Conservation (phyloP, 2,888 invertebrate genomes). For the Andrena praecox region DNA sequence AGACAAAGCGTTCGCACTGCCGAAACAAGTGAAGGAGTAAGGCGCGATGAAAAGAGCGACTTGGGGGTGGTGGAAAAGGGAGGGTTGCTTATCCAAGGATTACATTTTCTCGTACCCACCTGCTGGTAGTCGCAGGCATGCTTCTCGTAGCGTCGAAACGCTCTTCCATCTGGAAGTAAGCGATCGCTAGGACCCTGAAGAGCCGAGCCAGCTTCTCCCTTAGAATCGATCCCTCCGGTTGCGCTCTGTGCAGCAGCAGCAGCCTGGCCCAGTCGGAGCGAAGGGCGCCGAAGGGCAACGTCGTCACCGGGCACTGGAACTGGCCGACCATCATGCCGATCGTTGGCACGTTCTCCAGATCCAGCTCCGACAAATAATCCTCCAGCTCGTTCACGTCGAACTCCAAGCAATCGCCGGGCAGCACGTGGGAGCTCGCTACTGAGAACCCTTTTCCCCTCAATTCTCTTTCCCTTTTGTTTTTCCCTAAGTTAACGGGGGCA, state of each 20-base stretch:
- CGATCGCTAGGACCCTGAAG: slow-evolving; percentile 68
- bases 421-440: slow-evolving; percentile 7
- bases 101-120: slow-evolving; percentile 32
- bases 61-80: too few species aligned
- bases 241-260: slow-evolving; percentile 61
- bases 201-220: slow-evolving; percentile 68
- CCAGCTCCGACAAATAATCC: slow-evolving; percentile 52
- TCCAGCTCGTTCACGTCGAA: slow-evolving; percentile 58
- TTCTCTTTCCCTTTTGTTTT: not conserved
- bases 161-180: slow-evolving; percentile 62
- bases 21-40: not conserved
- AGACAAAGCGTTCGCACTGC: not conserved
- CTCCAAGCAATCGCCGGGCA: slow-evolving; percentile 47
- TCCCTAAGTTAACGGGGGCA: too few species aligned
- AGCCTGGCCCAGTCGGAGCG: slow-evolving; percentile 75
- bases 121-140: not conserved
- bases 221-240: slow-evolving; percentile 66
- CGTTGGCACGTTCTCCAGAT: slow-evolving; percentile 47
- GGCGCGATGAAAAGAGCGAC: too few species aligned
- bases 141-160: slow-evolving; percentile 15
- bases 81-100: not conserved
- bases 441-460: not conserved
- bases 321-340: slow-evolving; percentile 51
- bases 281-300: slow-evolving; percentile 72
- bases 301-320: slow-evolving; percentile 48